Base-by-base conservation (phyloP, 2,888 invertebrate genomes). In the Chouioia cunea region DNA sequence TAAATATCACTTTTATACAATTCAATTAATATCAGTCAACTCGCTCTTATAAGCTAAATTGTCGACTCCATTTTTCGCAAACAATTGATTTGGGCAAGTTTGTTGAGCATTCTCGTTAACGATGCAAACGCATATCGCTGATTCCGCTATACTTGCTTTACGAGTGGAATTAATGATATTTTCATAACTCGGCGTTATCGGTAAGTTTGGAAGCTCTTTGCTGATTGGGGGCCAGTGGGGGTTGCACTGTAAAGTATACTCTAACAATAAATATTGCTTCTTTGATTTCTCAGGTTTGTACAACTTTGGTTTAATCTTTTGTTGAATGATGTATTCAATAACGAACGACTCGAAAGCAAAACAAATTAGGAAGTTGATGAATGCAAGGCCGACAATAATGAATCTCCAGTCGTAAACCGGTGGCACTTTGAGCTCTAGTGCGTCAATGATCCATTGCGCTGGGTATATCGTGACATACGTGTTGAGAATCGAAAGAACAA, bases 171-270 rank as follows among this genome's bases (percentile, higher is more conserved):
- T 78, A 14, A 80, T 50, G 2, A 80, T 79, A 71, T 80, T 82
- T 23, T 80, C 81, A 6, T 76, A 73, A 64, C 79, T 80, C 0
- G 79, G 79, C 0, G 80, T 80, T 2, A 81, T 76, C 14, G 80
- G 80, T 43, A 82, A 73, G 22, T 74, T 70, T 4, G 83, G 79
- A 8, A 78, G 56, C 43, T 80, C 78, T 20, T 59, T 75, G 53
- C 77, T 80, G 22, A 84, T 77, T n/a, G 88, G 88, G 58, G 94
- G 91, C 92, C 92, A 93, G 79, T 89, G 90, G 0, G 87, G 84
- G 76, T 89, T 87, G 20, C 83, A 83, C 22, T 86, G 85, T 43
- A 92, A 81, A 65, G 90, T 89, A 43, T 88, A 83, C 73, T 91
- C 90, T 6, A 93, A 84, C 27, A 88, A 88, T 70, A 90, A 83